phyloP scores from a whole-genome alignment of 2,113 vertebrate species.

The Saccopteryx leptura region DNA sequence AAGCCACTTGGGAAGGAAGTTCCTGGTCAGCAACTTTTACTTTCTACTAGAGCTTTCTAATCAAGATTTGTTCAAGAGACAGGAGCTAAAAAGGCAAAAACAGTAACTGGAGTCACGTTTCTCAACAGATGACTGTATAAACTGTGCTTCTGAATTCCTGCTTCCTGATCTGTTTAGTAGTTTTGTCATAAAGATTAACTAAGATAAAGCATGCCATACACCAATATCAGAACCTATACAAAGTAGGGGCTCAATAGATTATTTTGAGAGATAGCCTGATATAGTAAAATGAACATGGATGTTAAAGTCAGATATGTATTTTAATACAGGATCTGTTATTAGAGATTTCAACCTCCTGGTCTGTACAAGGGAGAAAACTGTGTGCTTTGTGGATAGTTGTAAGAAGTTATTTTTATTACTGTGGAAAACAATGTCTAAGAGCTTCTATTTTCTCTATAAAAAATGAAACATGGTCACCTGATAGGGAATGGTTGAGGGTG shows the following conservation, averaged over 20 bases:
- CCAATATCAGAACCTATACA: neutral
- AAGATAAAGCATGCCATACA: neutral
- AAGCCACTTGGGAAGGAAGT: neutral
- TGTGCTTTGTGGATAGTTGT: slow-evolving; percentile 7
- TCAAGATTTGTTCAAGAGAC: neutral
- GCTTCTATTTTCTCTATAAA: slow-evolving; percentile 44
- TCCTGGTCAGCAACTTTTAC: neutral
- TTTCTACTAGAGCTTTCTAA: neutral
- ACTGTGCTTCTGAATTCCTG: slow-evolving; percentile 1
- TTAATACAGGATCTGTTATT: neutral
- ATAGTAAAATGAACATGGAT: neutral
- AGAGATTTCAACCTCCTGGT: slow-evolving; percentile 45
- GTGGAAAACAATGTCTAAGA: neutral
- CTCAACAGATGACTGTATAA: neutral
- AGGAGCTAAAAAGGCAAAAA: neutral
- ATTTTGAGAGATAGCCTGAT: slow-evolving; percentile 24
- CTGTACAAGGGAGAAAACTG: neutral
- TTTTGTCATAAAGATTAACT: neutral
- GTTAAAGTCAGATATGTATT: slow-evolving; percentile 17
- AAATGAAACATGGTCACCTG: neutral
- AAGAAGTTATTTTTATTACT: neutral
- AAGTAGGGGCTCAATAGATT: neutral
- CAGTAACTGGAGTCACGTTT: neutral
- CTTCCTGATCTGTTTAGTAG: neutral
- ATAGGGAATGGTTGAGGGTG: neutral